Evolutionary conservation across 2,797 vertebrate species (phyloP), one percentile per base, ranked within the genome.

Genomic region (Neosalanx taihuensis): DNA sequence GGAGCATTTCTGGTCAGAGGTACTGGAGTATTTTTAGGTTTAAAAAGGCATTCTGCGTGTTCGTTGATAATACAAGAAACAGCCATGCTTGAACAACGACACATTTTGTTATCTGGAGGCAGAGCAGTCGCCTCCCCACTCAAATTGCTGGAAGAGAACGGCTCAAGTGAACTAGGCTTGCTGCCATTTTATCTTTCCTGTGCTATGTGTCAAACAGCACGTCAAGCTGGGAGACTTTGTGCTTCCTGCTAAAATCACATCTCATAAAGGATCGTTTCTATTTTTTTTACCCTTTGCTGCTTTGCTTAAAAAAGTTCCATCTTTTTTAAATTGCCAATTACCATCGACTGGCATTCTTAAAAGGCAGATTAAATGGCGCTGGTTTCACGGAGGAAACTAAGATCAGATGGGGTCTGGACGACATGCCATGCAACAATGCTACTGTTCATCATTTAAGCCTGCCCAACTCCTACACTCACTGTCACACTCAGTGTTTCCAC

Each of bases 21-120:
- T 81, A 80, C 2, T 20, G 15, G 70, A 65, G 82, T 89, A 90
- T 90, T 90, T 90, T 87, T 89, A 90, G 85, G 57, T 66, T 74
- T 84, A 76, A 66, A 58, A 74, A 73, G 79, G 81, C 78, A 29
- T 30, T 82, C 83, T 80, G 51, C 76, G 33, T 85, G 86, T 83
- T 76, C 84, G 31, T 73, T 77, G 71, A 80, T 73, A 77, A 84
- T 86, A 89, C 84, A 88, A 88, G 83, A 85, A 79, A 85, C 82
- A 72, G 78, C 81, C 79, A 69, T 81, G 87, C 67, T 74, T 85
- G 80, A 83, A 86, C 85, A 83, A 86, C 87, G 83, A 80, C 77
- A 77, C 70, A 74, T 64, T 83, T 78, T 79, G 74, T 63, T 67
- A 80, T 60, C 77, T 74, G 72, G 65, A 79, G 86, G 81, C 79